Percentiles rank a stretch among this genome's conserved stretches.
These are phyloP conservation scores for Lathronympha strigana DNA, from an alignment of 2,888 invertebrate genomes.

Conservation along the genomic window DNA sequence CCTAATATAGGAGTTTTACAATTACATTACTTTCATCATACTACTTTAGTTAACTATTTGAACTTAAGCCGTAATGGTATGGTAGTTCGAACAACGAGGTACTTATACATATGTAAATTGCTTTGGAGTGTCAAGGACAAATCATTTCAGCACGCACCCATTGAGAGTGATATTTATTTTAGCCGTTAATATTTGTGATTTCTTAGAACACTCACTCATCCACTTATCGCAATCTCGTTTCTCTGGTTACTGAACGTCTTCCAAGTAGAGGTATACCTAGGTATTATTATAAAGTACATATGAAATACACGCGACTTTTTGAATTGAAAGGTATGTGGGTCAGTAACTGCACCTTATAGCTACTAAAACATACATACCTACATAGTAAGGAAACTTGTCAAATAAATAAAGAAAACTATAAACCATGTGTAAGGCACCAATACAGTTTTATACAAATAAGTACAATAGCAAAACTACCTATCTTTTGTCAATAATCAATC, in stretches of 20 bases:
- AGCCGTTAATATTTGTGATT: conserved; percentile 7
- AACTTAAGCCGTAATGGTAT: background rate
- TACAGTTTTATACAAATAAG: too few relatives aligned
- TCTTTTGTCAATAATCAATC: too few relatives aligned
- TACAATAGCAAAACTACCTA: too few relatives aligned
- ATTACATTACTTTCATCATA: too few relatives aligned
- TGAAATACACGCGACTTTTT: background rate
- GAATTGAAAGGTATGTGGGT: too few relatives aligned
- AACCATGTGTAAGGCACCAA: too few relatives aligned
- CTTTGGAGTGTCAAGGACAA: background rate
- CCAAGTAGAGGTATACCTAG: background rate
- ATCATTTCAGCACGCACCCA: conserved; percentile 15
- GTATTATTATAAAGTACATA: conserved; percentile 14
- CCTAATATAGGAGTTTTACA: conserved; percentile 3
- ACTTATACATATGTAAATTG: background rate
- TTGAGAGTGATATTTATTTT: conserved; percentile 8
- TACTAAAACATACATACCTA: too few relatives aligned
- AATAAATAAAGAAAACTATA: too few relatives aligned
- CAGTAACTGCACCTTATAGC: too few relatives aligned
- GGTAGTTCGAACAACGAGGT: background rate
- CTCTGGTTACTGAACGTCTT: conserved; percentile 11
- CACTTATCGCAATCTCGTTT: background rate
- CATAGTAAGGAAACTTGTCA: too few relatives aligned
- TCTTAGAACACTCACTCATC: conserved; percentile 25
- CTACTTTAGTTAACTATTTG: background rate